Evolutionary conservation across 2,113 vertebrate genomes (phyloP), one percentile per base, ranked within the genome.

Genomic region (Odontesthes bonariensis): DNA sequence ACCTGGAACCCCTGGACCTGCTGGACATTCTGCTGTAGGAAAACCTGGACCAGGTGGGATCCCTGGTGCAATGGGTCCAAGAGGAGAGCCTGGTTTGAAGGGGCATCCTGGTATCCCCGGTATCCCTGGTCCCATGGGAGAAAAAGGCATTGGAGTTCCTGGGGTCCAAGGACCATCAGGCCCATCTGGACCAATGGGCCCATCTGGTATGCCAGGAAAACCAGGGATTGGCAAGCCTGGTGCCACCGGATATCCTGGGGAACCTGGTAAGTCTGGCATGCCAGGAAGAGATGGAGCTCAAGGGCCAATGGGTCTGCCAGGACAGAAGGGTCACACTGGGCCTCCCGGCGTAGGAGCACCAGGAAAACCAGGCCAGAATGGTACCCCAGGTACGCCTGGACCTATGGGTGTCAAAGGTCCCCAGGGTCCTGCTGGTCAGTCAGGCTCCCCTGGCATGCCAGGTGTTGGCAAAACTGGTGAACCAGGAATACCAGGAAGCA

Each of bases 21-120:
- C 95, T 83, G 97, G 98, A 82, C 57, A 96, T 65, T 93, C 97
- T 62, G 82, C 95, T 84, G 35, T 87, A 66, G 98, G 98, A 74
- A 99, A 97, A 88, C 94, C 96, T 70, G 98, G 97, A 86, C 91
- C 94, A 77, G 73, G 92, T 40, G 97, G 98, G 10, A 72, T 92
- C 22, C 80, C 92, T 60, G 98, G 98, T 66, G 35, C 87, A 84
- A 92, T 94, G 81, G 98, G 98, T 9, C 91, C 91, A 3, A 95
- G 93, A 77, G 98, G 98, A 52, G 83, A 91, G 69, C 81, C 95
- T 2, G 98, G 98, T 8, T 86, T 94, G 74, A 98, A 96, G 69
- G 98, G 98, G 75, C 87, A 90, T 23, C 92, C 95, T 81, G 98
- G 98, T 42, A 85, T 91, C 55, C 96, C 96, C 69, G 98, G 98